Percentiles rank a stretch among this genome's conserved stretches.
Evolutionary conservation across 2,797 vertebrate genomes (phyloP).

Genomic region (Muscicapa striata): DNA sequence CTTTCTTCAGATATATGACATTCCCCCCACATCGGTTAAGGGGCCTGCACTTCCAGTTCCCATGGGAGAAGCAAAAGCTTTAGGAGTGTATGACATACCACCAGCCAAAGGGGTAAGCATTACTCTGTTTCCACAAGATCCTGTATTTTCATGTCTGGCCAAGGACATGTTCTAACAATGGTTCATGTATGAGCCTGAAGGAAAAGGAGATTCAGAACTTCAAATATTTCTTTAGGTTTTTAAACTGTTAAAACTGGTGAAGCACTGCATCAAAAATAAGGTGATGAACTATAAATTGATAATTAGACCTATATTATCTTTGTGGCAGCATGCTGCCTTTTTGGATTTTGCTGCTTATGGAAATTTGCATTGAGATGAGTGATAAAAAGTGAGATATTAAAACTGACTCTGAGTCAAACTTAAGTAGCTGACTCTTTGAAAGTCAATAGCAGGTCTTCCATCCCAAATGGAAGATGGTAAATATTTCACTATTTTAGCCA

Average conservation of each 20-base stretch:
- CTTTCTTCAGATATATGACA: conserved; percentile 88
- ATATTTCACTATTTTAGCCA: background rate
- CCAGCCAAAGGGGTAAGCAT: conserved; percentile 87
- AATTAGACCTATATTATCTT: background rate
- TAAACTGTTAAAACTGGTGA: background rate
- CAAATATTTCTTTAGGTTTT: background rate
- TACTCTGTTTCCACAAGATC: background rate
- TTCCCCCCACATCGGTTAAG: conserved; percentile 84
- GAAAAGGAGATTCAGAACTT: background rate
- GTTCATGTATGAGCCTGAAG: background rate
- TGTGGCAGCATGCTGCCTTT: background rate
- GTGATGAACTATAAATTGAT: background rate
- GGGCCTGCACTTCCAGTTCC: conserved; percentile 72
- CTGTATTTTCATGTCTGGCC: background rate
- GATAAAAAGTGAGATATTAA: background rate
- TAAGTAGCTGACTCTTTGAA: background rate
- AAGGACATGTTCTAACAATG: background rate
- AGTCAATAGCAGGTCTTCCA: background rate
- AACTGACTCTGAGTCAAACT: background rate
- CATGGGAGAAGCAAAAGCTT: conserved; percentile 73
- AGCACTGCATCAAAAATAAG: background rate
- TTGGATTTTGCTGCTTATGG: background rate
- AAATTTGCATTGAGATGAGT: background rate
- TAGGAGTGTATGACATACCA: conserved; percentile 85
- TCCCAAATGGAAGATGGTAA: background rate